These are phyloP conservation scores for Corythoichthys haematopterus DNA, from an alignment of 2,113 vertebrate genomes.

Conservation along the genomic window DNA sequence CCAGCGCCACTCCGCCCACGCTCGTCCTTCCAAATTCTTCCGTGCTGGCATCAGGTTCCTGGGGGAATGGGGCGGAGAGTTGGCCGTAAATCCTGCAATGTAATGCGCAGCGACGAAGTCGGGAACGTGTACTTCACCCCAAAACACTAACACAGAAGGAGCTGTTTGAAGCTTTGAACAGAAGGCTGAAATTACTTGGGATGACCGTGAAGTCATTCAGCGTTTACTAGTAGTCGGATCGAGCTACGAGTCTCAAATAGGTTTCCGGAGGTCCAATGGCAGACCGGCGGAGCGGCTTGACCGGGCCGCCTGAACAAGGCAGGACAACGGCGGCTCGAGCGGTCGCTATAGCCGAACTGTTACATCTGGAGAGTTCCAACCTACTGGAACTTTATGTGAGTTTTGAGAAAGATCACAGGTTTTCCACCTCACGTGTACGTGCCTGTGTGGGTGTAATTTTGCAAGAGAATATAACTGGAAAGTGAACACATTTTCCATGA, in stretches of 20 bases:
- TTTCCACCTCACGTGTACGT: neutral
- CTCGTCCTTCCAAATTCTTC: conserved; percentile 41
- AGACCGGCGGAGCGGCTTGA: conserved; percentile 30
- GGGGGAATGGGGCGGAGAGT: conserved; percentile 50
- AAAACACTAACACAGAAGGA: neutral
- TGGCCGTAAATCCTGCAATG: conserved; percentile 25
- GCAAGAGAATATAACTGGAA: conserved; percentile 7
- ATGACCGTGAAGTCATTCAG: conserved; percentile 2
- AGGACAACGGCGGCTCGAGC: conserved; percentile 23
- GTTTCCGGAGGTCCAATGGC: conserved; percentile 37
- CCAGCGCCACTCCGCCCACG: conserved; percentile 19
- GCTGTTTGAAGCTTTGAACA: neutral
- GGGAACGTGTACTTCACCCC: neutral
- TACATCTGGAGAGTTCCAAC: conserved; percentile 53
- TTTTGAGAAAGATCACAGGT: conserved; percentile 9
- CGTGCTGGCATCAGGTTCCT: conserved; percentile 48
- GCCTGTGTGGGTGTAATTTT: too few relatives aligned
- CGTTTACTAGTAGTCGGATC: neutral
- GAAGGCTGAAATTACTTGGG: conserved; percentile 12
- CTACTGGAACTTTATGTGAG: conserved; percentile 72
- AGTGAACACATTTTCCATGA: conserved; percentile 12
- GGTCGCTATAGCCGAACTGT: conserved; percentile 49
- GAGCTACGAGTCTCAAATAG: neutral
- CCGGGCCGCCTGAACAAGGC: conserved; percentile 21
- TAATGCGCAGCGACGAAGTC: conserved; percentile 12